Evolutionary conservation across 1,140 invertebrate genomes (phyloP), one percentile per base, ranked within the genome.

Genomic region (Saxidomus purpurata): DNA sequence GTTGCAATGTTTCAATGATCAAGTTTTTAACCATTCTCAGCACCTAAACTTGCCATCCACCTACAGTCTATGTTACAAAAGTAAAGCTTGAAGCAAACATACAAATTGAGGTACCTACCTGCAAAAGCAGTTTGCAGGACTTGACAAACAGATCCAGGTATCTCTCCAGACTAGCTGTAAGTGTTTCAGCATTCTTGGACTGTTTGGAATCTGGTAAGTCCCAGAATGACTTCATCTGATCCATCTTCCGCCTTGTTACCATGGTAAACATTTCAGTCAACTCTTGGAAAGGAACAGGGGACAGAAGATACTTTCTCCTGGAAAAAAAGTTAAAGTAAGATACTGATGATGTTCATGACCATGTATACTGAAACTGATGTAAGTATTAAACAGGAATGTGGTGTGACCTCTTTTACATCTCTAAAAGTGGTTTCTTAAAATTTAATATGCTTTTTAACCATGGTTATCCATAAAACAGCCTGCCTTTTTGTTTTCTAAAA

Each of bases 221-320:
- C 31, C 36, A 9, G 31, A 61, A 61, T 69, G 25, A 34, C 34
- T 76, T 63, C 0, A 85, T 34, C 8, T 85, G 59, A 4, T 69
- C 82, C 43, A 25, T 28, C 31, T 69, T 71, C 38, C 47, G 6
- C 4, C 43, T 36, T 31, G 55, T 63, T 63, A 69, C 55, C 25
- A 28, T 69, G 55, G 81, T 25, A 49, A 84, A 36, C 81, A 84
- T 67, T 15, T 43, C 61, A 38, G 22, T 69, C 31, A 84, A 36
- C 22, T 84, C 55, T 25, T 63, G 34, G 34, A 84, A 85, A 43
- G 67, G 82, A 0, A 74, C 47, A 17, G 82, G 82, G 2, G 61
- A 69, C 38, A 85, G 28, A 13, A 85, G 38, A 40, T 71, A 85
- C 40, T 74, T 85, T 11, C 34, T 69, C 19, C 82, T 74, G 25